These are phyloP conservation scores for Halcyon badia DNA, from an alignment of 2,797 vertebrate species.

Conservation along the genomic window DNA sequence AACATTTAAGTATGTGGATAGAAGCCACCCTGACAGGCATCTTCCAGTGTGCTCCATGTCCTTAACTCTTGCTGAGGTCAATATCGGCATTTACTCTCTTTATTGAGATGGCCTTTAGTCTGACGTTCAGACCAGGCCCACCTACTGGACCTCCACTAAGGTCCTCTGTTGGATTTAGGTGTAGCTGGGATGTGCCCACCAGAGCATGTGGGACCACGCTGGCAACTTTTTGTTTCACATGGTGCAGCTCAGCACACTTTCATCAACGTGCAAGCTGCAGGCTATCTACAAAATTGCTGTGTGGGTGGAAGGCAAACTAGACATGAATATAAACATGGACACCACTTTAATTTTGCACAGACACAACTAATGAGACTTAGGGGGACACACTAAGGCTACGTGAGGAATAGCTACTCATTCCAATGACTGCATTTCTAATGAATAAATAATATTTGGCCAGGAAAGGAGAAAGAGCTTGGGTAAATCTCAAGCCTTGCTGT, in stretches of 20 bases:
- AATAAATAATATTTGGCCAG: slow-evolving; percentile 46
- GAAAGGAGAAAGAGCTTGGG: slow-evolving; percentile 43
- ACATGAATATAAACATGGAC: neutral
- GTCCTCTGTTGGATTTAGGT: neutral
- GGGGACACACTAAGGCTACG: neutral
- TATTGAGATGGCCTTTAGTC: neutral
- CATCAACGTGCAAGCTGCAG: neutral
- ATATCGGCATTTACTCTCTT: neutral
- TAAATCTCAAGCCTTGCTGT: neutral
- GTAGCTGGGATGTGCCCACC: neutral
- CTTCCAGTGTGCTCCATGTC: neutral
- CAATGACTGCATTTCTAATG: neutral
- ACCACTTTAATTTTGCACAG: neutral
- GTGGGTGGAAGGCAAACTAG: neutral
- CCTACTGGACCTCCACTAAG: rapidly evolving
- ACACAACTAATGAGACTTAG: neutral
- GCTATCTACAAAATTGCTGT: neutral
- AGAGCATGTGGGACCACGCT: neutral
- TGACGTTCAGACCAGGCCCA: neutral
- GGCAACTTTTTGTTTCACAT: neutral
- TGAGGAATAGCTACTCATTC: neutral
- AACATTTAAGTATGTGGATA: neutral
- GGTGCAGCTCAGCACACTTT: neutral
- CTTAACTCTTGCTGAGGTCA: neutral
- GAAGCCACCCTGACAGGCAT: neutral